Percentiles rank a stretch among this genome's conserved stretches.
Conservation (phyloP, 1,140 invertebrate species). For the Colletes gigas region DNA sequence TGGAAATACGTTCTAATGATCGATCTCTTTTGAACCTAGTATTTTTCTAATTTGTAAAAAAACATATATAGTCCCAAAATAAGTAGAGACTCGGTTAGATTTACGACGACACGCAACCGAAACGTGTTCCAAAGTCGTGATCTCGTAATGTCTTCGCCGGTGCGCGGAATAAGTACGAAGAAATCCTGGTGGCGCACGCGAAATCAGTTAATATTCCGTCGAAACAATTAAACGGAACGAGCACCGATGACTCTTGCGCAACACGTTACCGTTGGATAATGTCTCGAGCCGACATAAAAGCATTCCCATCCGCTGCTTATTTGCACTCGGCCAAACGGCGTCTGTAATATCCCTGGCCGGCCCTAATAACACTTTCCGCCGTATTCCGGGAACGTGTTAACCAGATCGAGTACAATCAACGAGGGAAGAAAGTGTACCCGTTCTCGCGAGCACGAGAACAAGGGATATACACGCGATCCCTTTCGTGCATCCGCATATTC, state of each 20-base stretch:
- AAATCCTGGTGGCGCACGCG: background rate
- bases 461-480: constrained; percentile 55
- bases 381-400: constrained; percentile 65
- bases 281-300: constrained; percentile 24
- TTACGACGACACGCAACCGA: no score
- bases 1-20: no score
- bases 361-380: constrained; percentile 60
- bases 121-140: no score
- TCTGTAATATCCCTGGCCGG: constrained; percentile 49
- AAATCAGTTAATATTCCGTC: background rate
- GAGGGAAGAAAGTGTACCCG: constrained; percentile 50
- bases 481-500: constrained; percentile 58
- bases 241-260: background rate
- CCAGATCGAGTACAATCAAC: constrained; percentile 62
- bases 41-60: no score
- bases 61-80: no score
- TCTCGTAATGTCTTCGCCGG: no score
- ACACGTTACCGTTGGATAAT: constrained; percentile 22
- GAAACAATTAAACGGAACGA: constrained; percentile 16
- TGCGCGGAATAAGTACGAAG: no score
- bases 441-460: constrained; percentile 48
- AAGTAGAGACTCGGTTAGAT: no score
- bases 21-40: no score
- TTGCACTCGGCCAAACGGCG: constrained; percentile 36
- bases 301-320: constrained; percentile 46